Conservation (phyloP, 2,797 vertebrate species). For the Malurus splendens region DNA sequence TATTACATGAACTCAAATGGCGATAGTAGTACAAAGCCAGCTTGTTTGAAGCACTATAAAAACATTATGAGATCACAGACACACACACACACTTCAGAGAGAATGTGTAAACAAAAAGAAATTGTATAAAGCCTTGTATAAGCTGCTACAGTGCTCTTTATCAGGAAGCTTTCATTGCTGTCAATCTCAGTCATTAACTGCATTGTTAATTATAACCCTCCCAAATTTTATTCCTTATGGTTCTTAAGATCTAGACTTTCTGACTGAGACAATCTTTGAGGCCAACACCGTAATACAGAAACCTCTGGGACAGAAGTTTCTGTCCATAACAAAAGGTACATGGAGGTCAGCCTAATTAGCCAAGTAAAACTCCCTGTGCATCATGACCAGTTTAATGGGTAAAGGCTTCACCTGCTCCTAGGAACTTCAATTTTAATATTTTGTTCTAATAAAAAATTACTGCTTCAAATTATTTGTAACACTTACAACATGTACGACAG, state of each 20-base stretch:
- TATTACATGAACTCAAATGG: not conserved
- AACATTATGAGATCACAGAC: not conserved
- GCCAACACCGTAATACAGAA: not conserved
- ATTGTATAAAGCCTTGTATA: not conserved
- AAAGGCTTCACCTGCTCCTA: not conserved
- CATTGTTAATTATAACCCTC: not conserved
- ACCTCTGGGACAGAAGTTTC: not conserved
- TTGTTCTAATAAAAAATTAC: not conserved
- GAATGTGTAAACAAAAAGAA: not conserved
- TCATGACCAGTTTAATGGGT: accelerated
- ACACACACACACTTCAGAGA: not conserved
- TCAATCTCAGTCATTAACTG: not conserved
- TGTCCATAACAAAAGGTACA: not conserved
- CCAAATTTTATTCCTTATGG: not conserved
- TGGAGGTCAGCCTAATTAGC: not conserved
- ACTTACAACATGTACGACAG: not conserved
- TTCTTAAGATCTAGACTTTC: not conserved
- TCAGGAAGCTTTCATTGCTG: not conserved
- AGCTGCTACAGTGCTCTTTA: not conserved
- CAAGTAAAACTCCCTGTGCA: not conserved
- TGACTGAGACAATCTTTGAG: not conserved
- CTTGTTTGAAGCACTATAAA: not conserved
- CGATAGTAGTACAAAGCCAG: not conserved
- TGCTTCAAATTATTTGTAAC: not conserved
- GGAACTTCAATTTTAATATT: not conserved